Conservation (phyloP, 2,797 vertebrate genomes). For the Halcyon smyrnensis region DNA sequence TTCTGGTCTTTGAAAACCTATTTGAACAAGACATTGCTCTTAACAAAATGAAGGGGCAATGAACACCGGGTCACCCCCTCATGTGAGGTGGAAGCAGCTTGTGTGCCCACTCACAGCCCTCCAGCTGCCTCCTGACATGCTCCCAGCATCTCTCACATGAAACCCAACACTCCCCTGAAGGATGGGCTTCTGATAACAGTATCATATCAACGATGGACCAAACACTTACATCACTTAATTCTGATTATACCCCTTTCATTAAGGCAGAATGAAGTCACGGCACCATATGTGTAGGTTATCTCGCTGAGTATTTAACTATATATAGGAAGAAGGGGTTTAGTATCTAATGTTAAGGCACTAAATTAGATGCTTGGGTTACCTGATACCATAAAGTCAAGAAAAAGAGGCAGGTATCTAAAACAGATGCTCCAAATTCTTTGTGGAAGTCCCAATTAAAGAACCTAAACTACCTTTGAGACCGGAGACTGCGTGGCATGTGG, state of each 20-base stretch:
- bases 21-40: background rate
- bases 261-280: background rate
- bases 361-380: background rate
- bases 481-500: background rate
- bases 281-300: fast-evolving
- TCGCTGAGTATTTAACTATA: background rate
- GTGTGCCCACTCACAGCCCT: background rate
- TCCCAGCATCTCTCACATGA: background rate
- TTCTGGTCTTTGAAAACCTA: background rate
- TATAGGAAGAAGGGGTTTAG: background rate
- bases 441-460: background rate
- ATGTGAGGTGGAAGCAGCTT: background rate
- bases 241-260: background rate
- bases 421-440: background rate
- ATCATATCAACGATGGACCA: background rate
- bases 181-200: background rate
- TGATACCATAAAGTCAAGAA: background rate
- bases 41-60: background rate
- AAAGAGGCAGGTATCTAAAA: background rate
- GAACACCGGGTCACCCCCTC: fast-evolving
- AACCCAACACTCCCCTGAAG: background rate
- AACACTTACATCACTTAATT: background rate
- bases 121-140: background rate
- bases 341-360: background rate
- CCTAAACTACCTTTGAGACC: background rate